Percentiles rank a stretch among this genome's conserved stretches.
These are phyloP conservation scores for Heteromyza rotundicornis DNA, from an alignment of 2,888 invertebrate genomes.

Conservation along the genomic window DNA sequence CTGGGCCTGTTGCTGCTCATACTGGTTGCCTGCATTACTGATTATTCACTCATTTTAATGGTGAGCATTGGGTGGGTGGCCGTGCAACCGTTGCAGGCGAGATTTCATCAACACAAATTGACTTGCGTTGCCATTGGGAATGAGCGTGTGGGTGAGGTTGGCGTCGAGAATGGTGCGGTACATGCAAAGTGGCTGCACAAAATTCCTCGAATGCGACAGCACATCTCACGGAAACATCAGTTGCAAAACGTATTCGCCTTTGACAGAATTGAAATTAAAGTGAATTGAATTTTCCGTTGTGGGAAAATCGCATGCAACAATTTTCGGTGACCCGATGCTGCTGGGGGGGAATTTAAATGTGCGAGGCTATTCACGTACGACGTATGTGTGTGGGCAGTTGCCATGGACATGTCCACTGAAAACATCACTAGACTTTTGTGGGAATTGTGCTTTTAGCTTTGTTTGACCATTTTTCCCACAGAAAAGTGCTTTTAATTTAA, in stretches of 20 bases:
- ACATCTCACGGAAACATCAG: no score
- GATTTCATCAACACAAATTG: neutral
- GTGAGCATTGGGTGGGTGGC: conserved; percentile 63
- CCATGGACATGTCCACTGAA: no score
- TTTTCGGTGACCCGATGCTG: no score
- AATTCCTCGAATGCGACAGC: neutral
- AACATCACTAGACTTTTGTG: no score
- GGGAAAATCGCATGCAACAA: no score
- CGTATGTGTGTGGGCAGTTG: no score
- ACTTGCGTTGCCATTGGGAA: neutral
- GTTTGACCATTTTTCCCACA: no score
- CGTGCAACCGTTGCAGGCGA: neutral
- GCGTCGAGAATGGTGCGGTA: neutral
- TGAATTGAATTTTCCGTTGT: neutral
- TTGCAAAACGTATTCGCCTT: no score
- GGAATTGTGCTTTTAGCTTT: no score
- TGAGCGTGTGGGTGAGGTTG: neutral
- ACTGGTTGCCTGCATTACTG: conserved; percentile 77
- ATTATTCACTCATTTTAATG: conserved; percentile 82
- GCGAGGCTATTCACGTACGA: no score
- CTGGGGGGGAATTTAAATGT: no score
- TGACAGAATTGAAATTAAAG: neutral
- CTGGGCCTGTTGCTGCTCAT: conserved; percentile 74
- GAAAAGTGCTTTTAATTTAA: no score
- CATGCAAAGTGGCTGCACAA: neutral